A percentile compares a stretch with the other conserved stretches of the same genome.
These are phyloP conservation scores for Sakesphorus luctuosus DNA, from an alignment of 2,113 vertebrate genomes.

Conservation along the genomic window DNA sequence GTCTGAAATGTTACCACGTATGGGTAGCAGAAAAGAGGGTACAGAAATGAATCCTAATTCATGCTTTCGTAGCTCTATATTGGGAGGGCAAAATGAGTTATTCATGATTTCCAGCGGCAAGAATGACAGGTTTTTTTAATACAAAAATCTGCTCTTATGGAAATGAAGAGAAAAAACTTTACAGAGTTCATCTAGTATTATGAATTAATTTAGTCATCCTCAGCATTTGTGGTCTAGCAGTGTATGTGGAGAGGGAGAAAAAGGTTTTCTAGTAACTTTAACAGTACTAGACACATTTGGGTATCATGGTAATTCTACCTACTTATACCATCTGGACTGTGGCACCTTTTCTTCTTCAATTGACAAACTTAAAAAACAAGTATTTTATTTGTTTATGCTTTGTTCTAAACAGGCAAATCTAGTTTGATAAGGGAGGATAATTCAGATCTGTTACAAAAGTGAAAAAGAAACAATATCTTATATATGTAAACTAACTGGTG, in stretches of 20 bases:
- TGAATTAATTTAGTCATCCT: not conserved
- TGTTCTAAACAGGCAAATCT: not conserved
- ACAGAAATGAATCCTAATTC: not conserved
- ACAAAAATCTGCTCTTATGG: not conserved
- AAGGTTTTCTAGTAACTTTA: not conserved
- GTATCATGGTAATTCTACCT: not conserved
- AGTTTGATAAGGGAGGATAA: not conserved
- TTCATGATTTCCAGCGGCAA: not conserved
- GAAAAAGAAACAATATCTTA: not conserved
- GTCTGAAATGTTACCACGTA: not conserved
- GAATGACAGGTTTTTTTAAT: not conserved
- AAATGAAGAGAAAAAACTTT: not conserved
- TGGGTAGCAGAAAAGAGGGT: not conserved
- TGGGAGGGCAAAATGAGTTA: not conserved
- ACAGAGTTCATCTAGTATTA: not conserved
- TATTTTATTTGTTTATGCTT: not conserved
- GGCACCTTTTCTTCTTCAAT: not conserved
- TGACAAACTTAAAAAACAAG: not conserved
- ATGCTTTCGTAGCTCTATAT: not conserved
- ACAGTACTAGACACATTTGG: not conserved
- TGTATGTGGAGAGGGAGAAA: not conserved
- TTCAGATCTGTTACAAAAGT: not conserved
- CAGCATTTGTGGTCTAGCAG: not conserved
- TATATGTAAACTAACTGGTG: not conserved
- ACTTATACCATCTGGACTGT: not conserved